Base-by-base conservation (phyloP, 2,797 vertebrate species). In the Paramormyrops hopkinsi region DNA sequence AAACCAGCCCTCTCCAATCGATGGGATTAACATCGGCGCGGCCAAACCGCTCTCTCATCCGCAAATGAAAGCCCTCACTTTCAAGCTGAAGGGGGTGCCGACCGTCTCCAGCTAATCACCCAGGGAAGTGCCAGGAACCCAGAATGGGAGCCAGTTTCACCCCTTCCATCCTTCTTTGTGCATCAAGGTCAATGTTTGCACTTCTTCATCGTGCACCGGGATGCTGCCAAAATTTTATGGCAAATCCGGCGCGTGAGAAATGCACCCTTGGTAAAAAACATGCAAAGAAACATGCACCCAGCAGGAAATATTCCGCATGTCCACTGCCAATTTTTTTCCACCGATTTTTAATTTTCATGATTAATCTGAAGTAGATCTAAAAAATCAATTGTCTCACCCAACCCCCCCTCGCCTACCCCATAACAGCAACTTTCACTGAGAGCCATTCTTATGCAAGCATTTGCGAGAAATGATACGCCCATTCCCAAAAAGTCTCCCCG, bases 181-280 rank as follows among this genome's bases (percentile, higher is more conserved):
- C 91, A 90, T 91, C 90, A 88, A 89, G 90, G 93, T 90, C 91
- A 88, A 93, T 88, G 92, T 86, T 73, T 90, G 54, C 87, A 89
- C 44, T 90, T 88, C 79, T 88, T 54, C 86, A 90, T 91, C 90
- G 89, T 41, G 88, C 89, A 53, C 89, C 53, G 89, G 90, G 89
- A 73, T 84, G 85, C 89, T 91, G 90, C 90, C 90, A 91, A 89
- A 91, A 90, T 87, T 90, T 90, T 88, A 86, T 88, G 91, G 92
- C 76, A 90, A 92, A 90, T 92, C 90, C 92, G 86, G 88, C 89
- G 41, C 1, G 84, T 4, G 4, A 51, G 54, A 53, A 79, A 83
- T 25, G 50, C 46, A 56, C 76, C 86, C 37, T 62, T 65, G 50
- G 56, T 86, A 50, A 76, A 84, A 51, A 51, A 25, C 9, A 48